These are phyloP conservation scores for Magallana nippona DNA, from an alignment of 2,888 invertebrate species.

Conservation along the genomic window DNA sequence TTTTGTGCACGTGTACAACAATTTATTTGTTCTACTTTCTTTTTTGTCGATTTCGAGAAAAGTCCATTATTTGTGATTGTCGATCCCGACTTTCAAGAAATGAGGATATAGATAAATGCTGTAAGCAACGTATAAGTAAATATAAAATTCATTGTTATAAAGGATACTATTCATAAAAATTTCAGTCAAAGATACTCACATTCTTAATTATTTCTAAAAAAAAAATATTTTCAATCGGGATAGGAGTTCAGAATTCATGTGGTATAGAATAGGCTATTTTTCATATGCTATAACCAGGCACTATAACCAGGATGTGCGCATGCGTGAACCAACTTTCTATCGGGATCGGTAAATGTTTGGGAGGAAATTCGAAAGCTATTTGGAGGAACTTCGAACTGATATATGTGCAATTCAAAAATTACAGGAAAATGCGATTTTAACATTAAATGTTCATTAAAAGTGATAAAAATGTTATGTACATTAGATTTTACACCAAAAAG, in stretches of 20 bases:
- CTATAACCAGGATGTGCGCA: no score
- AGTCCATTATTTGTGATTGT: neutral
- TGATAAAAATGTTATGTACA: no score
- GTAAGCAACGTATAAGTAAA: neutral
- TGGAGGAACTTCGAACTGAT: no score
- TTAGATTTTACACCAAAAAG: no score
- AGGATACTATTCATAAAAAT: neutral
- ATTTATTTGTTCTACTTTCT: conserved; percentile 4
- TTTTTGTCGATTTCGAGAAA: conserved; percentile 18
- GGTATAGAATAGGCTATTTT: no score
- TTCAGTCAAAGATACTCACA: neutral
- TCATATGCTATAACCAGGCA: no score
- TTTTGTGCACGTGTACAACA: conserved; percentile 3
- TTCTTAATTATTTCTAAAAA: neutral
- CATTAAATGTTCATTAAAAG: no score
- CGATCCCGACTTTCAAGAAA: neutral
- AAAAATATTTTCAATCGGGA: neutral
- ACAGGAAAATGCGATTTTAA: no score
- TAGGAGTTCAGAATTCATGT: neutral
- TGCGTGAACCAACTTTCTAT: no score
- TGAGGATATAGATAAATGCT: neutral
- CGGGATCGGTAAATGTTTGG: no score
- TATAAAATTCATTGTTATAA: neutral
- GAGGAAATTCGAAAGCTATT: no score
- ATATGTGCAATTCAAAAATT: no score